These are phyloP conservation scores for Drosophila histrio DNA, from an alignment of 2,888 invertebrate genomes.

Conservation along the genomic window DNA sequence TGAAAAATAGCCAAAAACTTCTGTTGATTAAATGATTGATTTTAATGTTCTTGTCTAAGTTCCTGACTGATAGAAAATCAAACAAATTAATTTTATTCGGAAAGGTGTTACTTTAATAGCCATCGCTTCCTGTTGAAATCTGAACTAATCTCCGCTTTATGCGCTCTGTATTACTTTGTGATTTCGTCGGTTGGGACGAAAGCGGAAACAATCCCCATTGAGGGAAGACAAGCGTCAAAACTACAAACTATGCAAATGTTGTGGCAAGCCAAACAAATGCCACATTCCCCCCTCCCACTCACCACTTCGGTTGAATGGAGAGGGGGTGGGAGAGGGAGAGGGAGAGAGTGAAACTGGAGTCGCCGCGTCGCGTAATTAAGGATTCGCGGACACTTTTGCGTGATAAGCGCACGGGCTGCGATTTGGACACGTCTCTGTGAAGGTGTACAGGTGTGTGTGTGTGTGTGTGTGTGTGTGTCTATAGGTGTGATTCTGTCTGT, in stretches of 20 bases:
- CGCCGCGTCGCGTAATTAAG: conserved; percentile 54
- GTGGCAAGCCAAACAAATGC: conserved; percentile 38
- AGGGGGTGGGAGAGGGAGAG: background rate
- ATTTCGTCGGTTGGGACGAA: background rate
- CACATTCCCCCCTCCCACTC: background rate
- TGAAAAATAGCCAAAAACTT: too few relatives aligned
- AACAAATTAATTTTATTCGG: background rate
- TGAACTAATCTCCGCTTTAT: conserved; percentile 12
- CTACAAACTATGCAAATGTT: conserved; percentile 54
- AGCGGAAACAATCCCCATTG: conserved; percentile 12
- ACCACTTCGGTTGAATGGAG: too few relatives aligned
- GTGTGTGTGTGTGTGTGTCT: conserved; percentile 5
- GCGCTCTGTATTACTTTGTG: conserved; percentile 9
- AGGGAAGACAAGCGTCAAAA: conserved; percentile 17
- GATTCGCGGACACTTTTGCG: conserved; percentile 49
- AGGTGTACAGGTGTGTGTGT: conserved; percentile 15
- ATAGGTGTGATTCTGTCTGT: background rate
- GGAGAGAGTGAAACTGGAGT: conserved; percentile 9
- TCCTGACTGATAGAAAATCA: too few relatives aligned
- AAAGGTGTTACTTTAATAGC: background rate
- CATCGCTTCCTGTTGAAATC: background rate
- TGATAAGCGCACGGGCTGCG: conserved; percentile 51
- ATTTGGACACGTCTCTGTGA: conserved; percentile 58
- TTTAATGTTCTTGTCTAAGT: too few relatives aligned
- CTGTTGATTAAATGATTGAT: too few relatives aligned